Percentiles rank a stretch among this genome's conserved stretches.
Evolutionary conservation across 2,113 vertebrate species (phyloP).

Genomic region (Brachirus orientalis): DNA sequence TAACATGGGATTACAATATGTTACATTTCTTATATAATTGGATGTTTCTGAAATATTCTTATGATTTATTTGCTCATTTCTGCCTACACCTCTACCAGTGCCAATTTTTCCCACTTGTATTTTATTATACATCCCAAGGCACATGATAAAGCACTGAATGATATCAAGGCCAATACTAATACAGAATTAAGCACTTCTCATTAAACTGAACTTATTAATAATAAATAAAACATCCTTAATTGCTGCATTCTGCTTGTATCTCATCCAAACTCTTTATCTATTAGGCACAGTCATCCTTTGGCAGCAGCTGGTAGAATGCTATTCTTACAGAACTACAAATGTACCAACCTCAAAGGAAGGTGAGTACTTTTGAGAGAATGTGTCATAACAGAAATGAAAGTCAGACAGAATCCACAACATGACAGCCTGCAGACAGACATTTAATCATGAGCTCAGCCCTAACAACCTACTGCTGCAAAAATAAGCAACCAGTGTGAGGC

Average conservation of each 20-base stretch:
- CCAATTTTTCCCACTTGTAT: background rate
- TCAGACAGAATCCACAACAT: slow-evolving; percentile 43
- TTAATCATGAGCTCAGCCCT: slow-evolving; percentile 21
- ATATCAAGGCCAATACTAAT: background rate
- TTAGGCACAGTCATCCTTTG: slow-evolving; percentile 4
- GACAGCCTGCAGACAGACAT: slow-evolving; percentile 66
- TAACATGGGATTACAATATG: background rate
- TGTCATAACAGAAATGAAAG: slow-evolving; percentile 24
- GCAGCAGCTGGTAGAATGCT: no score
- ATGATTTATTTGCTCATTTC: background rate
- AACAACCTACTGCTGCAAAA: slow-evolving; percentile 19
- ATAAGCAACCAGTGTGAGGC: slow-evolving; percentile 18
- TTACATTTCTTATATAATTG: background rate
- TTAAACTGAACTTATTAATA: background rate
- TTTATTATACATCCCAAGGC: background rate
- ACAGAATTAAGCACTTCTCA: background rate
- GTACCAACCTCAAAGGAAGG: slow-evolving; percentile 41
- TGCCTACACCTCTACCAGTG: background rate
- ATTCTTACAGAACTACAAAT: slow-evolving; percentile 37
- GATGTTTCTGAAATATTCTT: background rate
- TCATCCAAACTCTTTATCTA: background rate
- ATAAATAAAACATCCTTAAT: slow-evolving; percentile 23
- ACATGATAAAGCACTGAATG: background rate
- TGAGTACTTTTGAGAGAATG: slow-evolving; percentile 20
- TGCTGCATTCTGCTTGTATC: background rate